Percentiles rank a stretch among this genome's conserved stretches.
Evolutionary conservation across 2,888 invertebrate species (phyloP).

Genomic region (Oligia latruncula): DNA sequence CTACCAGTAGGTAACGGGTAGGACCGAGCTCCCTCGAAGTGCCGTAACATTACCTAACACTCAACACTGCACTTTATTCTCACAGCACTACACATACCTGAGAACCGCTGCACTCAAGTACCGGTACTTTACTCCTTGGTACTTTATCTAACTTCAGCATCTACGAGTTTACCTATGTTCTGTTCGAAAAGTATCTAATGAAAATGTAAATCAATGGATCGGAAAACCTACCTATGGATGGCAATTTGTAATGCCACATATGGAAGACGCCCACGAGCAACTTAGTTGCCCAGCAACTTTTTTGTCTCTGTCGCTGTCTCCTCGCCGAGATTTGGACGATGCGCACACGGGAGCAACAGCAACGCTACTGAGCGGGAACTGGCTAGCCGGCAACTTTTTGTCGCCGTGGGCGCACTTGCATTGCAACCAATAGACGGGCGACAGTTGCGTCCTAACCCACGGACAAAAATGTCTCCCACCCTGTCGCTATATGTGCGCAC

Average conservation of each 20-base stretch:
- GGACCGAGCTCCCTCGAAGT: background rate
- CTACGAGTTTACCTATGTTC: background rate
- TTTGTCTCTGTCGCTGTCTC: too few species aligned
- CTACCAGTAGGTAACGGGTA: background rate
- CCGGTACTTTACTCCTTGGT: constrained; percentile 2
- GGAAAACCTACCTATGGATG: background rate
- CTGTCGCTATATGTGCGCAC: too few species aligned
- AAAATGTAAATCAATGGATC: background rate
- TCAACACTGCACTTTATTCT: constrained; percentile 27
- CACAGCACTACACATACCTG: constrained; percentile 11
- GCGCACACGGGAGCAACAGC: too few species aligned
- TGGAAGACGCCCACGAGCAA: too few species aligned
- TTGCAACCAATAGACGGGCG: too few species aligned
- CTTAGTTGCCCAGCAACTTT: too few species aligned
- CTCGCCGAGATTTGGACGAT: too few species aligned
- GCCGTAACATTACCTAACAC: constrained; percentile 1
- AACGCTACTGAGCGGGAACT: too few species aligned
- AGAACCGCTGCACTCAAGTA: constrained; percentile 18
- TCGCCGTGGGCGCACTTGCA: too few species aligned
- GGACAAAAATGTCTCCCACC: too few species aligned
- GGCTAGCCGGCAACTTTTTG: too few species aligned
- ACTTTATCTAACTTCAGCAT: constrained; percentile 15
- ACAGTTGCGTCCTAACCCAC: too few species aligned
- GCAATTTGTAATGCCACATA: background rate
- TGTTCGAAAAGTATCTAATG: background rate